phyloP scores from a whole-genome alignment of 2,888 invertebrate species.

The Polymixis lichenea region DNA sequence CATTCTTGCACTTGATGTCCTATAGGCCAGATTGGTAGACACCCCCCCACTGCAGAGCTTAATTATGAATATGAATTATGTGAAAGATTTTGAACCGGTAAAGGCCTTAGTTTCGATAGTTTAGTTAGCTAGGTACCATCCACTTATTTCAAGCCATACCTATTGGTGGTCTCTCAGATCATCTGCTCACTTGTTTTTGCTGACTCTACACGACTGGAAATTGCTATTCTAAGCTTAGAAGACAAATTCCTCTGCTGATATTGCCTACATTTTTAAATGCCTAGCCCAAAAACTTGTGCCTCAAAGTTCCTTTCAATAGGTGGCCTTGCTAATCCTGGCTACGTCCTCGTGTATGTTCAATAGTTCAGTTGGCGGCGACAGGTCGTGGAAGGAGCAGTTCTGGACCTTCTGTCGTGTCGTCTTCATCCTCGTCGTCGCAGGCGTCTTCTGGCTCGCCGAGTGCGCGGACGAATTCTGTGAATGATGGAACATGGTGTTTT shows the following conservation, averaged over 20 bases:
- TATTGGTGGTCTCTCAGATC: neutral
- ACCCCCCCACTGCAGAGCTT: neutral
- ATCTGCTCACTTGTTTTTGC: neutral
- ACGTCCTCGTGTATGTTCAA: slow-evolving; percentile 13
- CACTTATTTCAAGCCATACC: neutral
- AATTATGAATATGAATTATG: no score
- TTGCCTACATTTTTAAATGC: neutral
- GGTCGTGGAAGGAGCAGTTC: slow-evolving; percentile 78
- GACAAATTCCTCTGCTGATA: neutral
- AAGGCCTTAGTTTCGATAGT: slow-evolving; percentile 1
- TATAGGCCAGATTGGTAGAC: neutral
- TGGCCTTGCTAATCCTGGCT: slow-evolving; percentile 31
- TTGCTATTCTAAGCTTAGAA: neutral
- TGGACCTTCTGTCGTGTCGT: slow-evolving; percentile 80
- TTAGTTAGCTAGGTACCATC: neutral
- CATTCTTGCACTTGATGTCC: neutral
- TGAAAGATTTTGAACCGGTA: neutral
- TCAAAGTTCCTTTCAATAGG: neutral
- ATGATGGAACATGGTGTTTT: neutral
- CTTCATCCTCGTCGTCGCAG: slow-evolving; percentile 93
- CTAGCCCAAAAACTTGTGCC: neutral
- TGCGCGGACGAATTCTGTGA: slow-evolving; percentile 94
- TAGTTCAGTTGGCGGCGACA: slow-evolving; percentile 78
- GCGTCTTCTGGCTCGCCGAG: slow-evolving; percentile 96
- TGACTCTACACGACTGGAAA: neutral